phyloP scores from a whole-genome alignment of 2,797 vertebrate genomes.

The Sebastes hubbsi region DNA sequence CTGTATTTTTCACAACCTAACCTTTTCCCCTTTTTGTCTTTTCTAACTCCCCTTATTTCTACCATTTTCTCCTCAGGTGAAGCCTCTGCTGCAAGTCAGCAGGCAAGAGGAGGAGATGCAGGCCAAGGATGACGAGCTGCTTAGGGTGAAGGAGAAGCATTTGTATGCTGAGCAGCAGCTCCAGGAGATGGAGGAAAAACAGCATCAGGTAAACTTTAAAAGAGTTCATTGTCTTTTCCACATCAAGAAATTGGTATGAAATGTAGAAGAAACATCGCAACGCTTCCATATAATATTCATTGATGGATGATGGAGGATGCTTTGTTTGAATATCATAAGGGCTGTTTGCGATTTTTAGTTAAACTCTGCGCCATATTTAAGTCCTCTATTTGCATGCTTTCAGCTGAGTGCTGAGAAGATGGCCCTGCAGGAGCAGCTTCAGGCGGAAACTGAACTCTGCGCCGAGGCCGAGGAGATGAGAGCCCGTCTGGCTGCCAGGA shows the following conservation, averaged over 20 bases:
- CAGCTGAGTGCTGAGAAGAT: slow-evolving; percentile 92
- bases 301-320: not conserved
- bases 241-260: not conserved
- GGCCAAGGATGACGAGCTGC: slow-evolving; percentile 94
- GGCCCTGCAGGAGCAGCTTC: slow-evolving; percentile 97
- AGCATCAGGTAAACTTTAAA: slow-evolving; percentile 86
- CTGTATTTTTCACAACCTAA: not conserved
- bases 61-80: slow-evolving; percentile 83
- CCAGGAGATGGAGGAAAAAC: slow-evolving; percentile 88
- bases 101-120: slow-evolving; percentile 97
- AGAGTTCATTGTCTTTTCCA: not conserved
- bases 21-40: not conserved
- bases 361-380: not conserved
- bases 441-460: slow-evolving; percentile 96
- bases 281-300: not conserved
- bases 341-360: not conserved
- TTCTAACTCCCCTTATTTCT: not conserved
- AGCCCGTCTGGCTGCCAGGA: slow-evolving; percentile 91
- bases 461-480: slow-evolving; percentile 98
- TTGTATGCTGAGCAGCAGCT: slow-evolving; percentile 87
- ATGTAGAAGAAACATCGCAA: not conserved
- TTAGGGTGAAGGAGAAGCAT: slow-evolving; percentile 92
- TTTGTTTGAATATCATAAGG: not conserved
- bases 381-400: not conserved
- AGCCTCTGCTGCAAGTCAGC: slow-evolving; percentile 96